A percentile compares a stretch with the other conserved stretches of the same genome.
These are phyloP conservation scores for Rhabditoides inermis DNA, from an alignment of 2,888 invertebrate genomes.

Conservation along the genomic window DNA sequence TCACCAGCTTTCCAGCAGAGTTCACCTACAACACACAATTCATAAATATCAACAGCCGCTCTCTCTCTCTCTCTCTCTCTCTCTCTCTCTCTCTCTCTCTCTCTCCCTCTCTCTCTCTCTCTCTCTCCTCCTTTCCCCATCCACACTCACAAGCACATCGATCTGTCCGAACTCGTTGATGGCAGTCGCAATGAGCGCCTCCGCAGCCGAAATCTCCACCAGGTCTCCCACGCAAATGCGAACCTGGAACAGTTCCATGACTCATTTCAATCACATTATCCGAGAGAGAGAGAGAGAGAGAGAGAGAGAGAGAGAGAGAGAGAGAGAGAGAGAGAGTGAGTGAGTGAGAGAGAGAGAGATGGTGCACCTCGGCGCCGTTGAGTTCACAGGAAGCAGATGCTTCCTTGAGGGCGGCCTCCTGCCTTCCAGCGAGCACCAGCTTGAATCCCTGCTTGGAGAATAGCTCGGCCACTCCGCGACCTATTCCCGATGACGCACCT, in stretches of 20 bases:
- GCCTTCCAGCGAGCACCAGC: slow-evolving; percentile 40
- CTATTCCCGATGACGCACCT: slow-evolving; percentile 46
- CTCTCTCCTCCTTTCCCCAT: no score
- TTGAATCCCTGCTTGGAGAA: slow-evolving; percentile 40
- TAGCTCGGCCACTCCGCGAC: slow-evolving; percentile 35
- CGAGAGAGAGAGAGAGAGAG: no score
- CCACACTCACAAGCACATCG: slow-evolving; percentile 36
- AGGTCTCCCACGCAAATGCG: slow-evolving; percentile 54
- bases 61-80: no score
- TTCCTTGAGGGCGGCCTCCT: slow-evolving; percentile 28
- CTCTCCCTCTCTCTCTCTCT: no score
- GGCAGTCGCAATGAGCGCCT: slow-evolving; percentile 33
- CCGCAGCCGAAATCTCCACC: slow-evolving; percentile 25
- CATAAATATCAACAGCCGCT: no score
- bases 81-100: no score
- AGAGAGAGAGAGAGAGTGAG: no score
- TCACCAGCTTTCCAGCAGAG: slow-evolving; percentile 43
- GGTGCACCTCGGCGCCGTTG: no score
- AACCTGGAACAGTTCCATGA: slow-evolving; percentile 33
- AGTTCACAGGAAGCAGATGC: no score
- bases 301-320: no score
- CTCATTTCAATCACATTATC: background rate
- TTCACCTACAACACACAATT: slow-evolving; percentile 35
- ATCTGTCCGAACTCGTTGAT: slow-evolving; percentile 38
- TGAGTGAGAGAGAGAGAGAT: no score